Percentiles rank a stretch among this genome's conserved stretches.
These are phyloP conservation scores for Helleia helle DNA, from an alignment of 2,888 invertebrate genomes.

Conservation along the genomic window DNA sequence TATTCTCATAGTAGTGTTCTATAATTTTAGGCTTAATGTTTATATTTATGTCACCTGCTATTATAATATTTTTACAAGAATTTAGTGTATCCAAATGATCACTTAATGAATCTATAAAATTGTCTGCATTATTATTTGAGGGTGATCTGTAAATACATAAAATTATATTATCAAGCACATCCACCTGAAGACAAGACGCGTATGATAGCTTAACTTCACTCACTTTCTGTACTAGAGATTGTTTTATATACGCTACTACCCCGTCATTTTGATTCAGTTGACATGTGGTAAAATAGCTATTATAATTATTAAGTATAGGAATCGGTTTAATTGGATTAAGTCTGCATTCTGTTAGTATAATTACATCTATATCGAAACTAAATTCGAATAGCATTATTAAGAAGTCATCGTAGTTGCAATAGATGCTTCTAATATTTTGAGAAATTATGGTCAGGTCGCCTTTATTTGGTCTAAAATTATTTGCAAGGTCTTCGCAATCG, in stretches of 20 bases:
- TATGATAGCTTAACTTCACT: constrained; percentile 2
- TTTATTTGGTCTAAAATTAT: too few species aligned
- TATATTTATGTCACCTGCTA: constrained; percentile 9
- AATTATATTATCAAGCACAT: not conserved
- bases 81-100: not conserved
- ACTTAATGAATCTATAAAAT: not conserved
- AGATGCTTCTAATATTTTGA: too few species aligned
- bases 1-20: not conserved
- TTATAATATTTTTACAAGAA: constrained; percentile 1
- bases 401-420: too few species aligned
- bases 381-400: too few species aligned
- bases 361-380: too few species aligned
- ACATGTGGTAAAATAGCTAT: not conserved
- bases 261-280: constrained; percentile 12
- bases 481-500: too few species aligned
- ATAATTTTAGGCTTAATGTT: not conserved
- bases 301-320: constrained; percentile 4
- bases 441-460: too few species aligned
- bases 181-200: not conserved
- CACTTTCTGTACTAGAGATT: not conserved
- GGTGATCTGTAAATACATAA: constrained; percentile 6
- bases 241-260: constrained; percentile 16
- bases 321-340: constrained; percentile 3
- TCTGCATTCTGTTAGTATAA: constrained; percentile 15
- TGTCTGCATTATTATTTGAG: constrained; percentile 7